Evolutionary conservation across 2,888 invertebrate genomes (phyloP).

Genomic region (Metellina segmentata): DNA sequence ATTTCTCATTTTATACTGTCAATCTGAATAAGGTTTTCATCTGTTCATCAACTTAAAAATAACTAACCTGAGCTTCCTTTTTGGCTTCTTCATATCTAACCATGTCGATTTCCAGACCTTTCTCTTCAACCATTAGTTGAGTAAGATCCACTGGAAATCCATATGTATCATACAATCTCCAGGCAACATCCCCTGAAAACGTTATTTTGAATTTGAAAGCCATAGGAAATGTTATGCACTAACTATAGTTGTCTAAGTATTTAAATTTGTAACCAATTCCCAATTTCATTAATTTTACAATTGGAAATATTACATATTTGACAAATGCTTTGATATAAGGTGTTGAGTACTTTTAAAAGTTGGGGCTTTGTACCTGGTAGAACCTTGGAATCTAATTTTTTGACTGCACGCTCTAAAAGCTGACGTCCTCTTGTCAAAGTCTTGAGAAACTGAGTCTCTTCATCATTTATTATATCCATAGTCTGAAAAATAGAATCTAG

Average conservation of each 20-base stretch:
- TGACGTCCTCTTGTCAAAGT: slow-evolving; percentile 94
- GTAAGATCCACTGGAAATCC: slow-evolving; percentile 99
- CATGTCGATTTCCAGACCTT: slow-evolving; percentile 93
- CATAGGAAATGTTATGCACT: no score
- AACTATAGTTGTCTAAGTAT: no score
- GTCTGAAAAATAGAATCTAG: slow-evolving; percentile 79
- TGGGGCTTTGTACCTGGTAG: slow-evolving; percentile 86
- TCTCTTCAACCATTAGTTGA: slow-evolving; percentile 98
- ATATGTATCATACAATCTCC: slow-evolving; percentile 99
- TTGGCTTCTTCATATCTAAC: slow-evolving; percentile 94
- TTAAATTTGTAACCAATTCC: no score
- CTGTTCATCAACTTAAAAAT: background rate
- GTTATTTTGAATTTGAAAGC: no score
- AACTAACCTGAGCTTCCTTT: slow-evolving; percentile 86
- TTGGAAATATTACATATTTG: no score
- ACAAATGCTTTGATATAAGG: background rate
- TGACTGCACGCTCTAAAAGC: slow-evolving; percentile 93
- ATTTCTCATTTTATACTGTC: no score
- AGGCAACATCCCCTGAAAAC: slow-evolving; percentile 91
- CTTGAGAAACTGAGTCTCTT: slow-evolving; percentile 98
- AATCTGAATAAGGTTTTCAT: no score
- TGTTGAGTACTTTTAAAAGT: background rate
- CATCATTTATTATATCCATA: slow-evolving; percentile 97
- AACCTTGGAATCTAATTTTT: slow-evolving; percentile 87
- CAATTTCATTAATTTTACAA: no score